Percentiles rank a stretch among this genome's conserved stretches.
phyloP scores from a whole-genome alignment of 2,113 vertebrate species.

The Phrynocephalus versicolor region DNA sequence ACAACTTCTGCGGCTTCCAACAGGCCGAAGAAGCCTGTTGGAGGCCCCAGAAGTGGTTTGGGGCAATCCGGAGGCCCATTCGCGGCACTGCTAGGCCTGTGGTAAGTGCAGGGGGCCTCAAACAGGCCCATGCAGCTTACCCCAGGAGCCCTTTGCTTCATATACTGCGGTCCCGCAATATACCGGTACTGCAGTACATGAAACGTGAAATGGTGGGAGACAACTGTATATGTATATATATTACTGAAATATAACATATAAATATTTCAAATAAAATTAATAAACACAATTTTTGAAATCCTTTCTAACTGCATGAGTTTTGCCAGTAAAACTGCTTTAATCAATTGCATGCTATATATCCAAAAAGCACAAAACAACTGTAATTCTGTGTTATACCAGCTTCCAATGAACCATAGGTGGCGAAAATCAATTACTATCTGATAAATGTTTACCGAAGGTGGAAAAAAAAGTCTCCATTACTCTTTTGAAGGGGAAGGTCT shows the following conservation, averaged over 20 bases:
- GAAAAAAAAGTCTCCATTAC: background rate
- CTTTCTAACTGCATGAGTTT: background rate
- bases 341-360: background rate
- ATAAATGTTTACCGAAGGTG: background rate
- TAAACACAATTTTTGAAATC: background rate
- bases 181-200: no score
- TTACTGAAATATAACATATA: background rate
- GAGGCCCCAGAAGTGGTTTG: no score
- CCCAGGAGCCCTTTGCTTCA: no score
- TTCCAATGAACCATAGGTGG: background rate
- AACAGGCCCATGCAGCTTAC: no score
- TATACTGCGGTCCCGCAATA: no score
- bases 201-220: no score
- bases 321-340: background rate
- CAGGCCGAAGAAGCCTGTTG: no score
- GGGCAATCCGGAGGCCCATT: no score
- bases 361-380: background rate
- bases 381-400: background rate
- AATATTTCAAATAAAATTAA: background rate
- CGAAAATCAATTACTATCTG: background rate
- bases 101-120: no score
- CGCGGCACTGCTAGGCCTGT: no score
- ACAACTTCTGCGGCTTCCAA: no score
- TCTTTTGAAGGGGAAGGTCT: background rate
- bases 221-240: no score